phyloP scores from a whole-genome alignment of 2,113 vertebrate species.

The Brachyistius frenatus region DNA sequence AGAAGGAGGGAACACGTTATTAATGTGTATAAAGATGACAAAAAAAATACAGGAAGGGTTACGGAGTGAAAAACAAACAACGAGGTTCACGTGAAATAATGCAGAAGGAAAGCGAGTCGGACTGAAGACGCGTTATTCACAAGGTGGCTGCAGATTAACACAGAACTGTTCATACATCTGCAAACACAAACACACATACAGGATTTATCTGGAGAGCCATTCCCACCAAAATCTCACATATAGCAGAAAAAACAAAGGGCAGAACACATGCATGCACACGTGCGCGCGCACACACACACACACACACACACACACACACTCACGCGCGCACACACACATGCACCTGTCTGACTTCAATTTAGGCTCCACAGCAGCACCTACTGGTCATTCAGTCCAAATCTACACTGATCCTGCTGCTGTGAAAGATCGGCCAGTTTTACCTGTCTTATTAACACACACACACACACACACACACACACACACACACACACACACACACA shows the following conservation, averaged over 20 bases:
- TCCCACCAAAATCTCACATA: constrained; percentile 24
- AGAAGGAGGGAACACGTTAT: not conserved
- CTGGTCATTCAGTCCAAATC: constrained; percentile 37
- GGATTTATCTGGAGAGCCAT: constrained; percentile 37
- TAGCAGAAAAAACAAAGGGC: constrained; percentile 35
- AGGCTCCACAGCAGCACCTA: constrained; percentile 73
- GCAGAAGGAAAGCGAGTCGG: constrained; percentile 16
- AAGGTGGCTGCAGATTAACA: constrained; percentile 45
- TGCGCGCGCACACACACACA: not conserved
- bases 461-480: constrained; percentile 17
- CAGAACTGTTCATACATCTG: constrained; percentile 40
- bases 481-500: constrained; percentile 13
- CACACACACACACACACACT: not conserved
- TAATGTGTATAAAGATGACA: not conserved
- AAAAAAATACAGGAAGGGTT: not conserved
- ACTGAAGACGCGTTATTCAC: constrained; percentile 30
- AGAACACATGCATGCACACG: not conserved
- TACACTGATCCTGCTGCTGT: not conserved
- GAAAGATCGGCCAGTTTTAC: constrained; percentile 9
- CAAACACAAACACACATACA: constrained; percentile 47
- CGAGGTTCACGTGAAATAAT: not conserved
- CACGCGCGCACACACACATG: not conserved
- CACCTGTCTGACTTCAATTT: not conserved
- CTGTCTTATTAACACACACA: constrained; percentile 22
- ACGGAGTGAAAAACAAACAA: constrained; percentile 3